phyloP scores from a whole-genome alignment of 64 coral and sea anemone genomes.

The Dendrophyllia cribrosa region DNA sequence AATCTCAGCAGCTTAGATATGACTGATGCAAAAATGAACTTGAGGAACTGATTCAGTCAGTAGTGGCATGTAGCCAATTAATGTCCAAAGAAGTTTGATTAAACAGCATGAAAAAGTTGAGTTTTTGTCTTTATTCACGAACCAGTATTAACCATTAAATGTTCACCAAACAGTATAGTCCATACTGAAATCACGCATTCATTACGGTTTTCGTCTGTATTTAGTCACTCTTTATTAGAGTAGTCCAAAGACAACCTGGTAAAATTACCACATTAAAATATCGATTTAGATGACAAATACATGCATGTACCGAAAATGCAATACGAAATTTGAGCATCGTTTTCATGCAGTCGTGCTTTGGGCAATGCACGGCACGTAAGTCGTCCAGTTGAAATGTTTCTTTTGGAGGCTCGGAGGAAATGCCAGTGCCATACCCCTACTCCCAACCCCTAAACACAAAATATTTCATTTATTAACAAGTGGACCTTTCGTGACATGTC shows the following conservation, averaged over 20 bases:
- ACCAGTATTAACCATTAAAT: neutral
- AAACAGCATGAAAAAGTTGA: slow-evolving; percentile 3
- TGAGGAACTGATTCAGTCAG: slow-evolving; percentile 5
- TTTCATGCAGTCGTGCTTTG: slow-evolving; percentile 16
- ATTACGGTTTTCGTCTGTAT: neutral
- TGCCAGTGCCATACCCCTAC: too few species aligned
- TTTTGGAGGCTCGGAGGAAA: neutral
- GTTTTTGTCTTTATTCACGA: neutral
- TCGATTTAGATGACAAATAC: neutral
- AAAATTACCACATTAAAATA: slow-evolving; percentile 18
- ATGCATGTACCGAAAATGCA: neutral
- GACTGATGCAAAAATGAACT: neutral
- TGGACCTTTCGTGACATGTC: neutral
- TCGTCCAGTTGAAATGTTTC: slow-evolving; percentile 12
- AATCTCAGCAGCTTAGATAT: slow-evolving; percentile 26
- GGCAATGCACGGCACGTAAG: neutral
- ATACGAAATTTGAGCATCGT: slow-evolving; percentile 3
- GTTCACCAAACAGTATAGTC: neutral
- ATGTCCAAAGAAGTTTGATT: slow-evolving; percentile 14
- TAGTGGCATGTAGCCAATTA: slow-evolving; percentile 12
- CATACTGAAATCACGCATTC: slow-evolving; percentile 14
- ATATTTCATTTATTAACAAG: neutral
- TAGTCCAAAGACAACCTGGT: slow-evolving; percentile 1
- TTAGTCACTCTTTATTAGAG: neutral
- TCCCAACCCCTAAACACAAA: neutral